Evolutionary conservation across 2,888 invertebrate genomes (phyloP).

Genomic region (Tholera decimalis): DNA sequence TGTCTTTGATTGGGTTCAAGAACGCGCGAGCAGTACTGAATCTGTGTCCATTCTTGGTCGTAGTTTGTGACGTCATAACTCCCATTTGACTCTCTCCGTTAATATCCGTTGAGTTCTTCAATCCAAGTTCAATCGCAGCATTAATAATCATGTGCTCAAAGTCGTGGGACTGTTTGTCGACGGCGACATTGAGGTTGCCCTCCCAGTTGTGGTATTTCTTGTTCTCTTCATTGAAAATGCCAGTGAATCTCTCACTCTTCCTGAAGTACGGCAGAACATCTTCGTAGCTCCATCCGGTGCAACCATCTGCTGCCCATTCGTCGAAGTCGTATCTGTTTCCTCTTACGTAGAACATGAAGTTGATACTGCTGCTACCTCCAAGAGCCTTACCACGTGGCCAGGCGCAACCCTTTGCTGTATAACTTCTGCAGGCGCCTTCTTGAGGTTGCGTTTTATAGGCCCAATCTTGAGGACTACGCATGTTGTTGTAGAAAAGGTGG

Average conservation of each 20-base stretch:
- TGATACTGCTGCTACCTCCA: slow-evolving; percentile 92
- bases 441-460: slow-evolving; percentile 87
- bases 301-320: slow-evolving; percentile 90
- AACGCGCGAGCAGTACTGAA: slow-evolving; percentile 95
- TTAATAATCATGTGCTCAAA: slow-evolving; percentile 91
- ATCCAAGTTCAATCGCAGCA: slow-evolving; percentile 92
- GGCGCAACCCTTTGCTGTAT: slow-evolving; percentile 77
- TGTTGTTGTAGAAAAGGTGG: slow-evolving; percentile 73
- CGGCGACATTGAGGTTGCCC: slow-evolving; percentile 92
- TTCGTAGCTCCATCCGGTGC: slow-evolving; percentile 93
- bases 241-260: slow-evolving; percentile 85
- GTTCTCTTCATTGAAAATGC: slow-evolving; percentile 85
- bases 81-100: slow-evolving; percentile 93
- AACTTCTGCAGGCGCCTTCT: slow-evolving; percentile 80
- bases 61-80: slow-evolving; percentile 93
- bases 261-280: slow-evolving; percentile 93
- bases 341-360: slow-evolving; percentile 92
- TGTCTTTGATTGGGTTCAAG: slow-evolving; percentile 90
- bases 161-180: slow-evolving; percentile 88
- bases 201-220: slow-evolving; percentile 86
- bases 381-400: slow-evolving; percentile 93
- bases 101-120: slow-evolving; percentile 91
- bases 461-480: slow-evolving; percentile 87
- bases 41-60: slow-evolving; percentile 93
- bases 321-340: slow-evolving; percentile 91